Evolutionary conservation across 1,140 invertebrate genomes (phyloP).

Genomic region (Maniola jurtina): DNA sequence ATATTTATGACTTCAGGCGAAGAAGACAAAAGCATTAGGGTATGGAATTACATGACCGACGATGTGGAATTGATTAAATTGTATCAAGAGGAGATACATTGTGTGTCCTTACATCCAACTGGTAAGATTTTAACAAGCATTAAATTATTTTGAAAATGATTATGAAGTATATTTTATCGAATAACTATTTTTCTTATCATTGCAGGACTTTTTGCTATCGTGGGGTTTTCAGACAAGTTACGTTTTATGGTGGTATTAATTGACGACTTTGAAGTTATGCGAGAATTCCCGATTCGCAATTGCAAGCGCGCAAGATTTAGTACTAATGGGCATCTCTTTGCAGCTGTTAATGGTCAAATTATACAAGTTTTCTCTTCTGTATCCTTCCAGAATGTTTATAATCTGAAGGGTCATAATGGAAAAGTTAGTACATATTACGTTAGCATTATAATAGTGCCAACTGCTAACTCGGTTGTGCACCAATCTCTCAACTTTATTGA

Average conservation of each 20-base stretch:
- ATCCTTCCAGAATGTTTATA: slow-evolving; percentile 84
- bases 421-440: slow-evolving; percentile 71
- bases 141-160: too few species aligned
- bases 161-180: not conserved
- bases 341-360: slow-evolving; percentile 87
- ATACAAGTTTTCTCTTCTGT: slow-evolving; percentile 89
- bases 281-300: slow-evolving; percentile 87
- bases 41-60: slow-evolving; percentile 94
- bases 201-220: slow-evolving; percentile 89
- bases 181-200: slow-evolving; percentile 15
- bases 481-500: too few species aligned
- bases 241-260: slow-evolving; percentile 91
- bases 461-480: not conserved
- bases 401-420: slow-evolving; percentile 90
- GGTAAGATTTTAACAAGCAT: slow-evolving; percentile 41
- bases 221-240: slow-evolving; percentile 95
- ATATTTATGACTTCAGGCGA: slow-evolving; percentile 91
- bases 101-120: slow-evolving; percentile 89
- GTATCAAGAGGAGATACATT: slow-evolving; percentile 89
- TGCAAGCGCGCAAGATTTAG: slow-evolving; percentile 87
- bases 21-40: slow-evolving; percentile 88
- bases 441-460: not conserved
- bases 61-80: slow-evolving; percentile 88
- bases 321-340: slow-evolving; percentile 90
- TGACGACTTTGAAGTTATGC: slow-evolving; percentile 89